phyloP scores from a whole-genome alignment of 2,797 vertebrate genomes.

The Microctenopoma steveboyesi region DNA sequence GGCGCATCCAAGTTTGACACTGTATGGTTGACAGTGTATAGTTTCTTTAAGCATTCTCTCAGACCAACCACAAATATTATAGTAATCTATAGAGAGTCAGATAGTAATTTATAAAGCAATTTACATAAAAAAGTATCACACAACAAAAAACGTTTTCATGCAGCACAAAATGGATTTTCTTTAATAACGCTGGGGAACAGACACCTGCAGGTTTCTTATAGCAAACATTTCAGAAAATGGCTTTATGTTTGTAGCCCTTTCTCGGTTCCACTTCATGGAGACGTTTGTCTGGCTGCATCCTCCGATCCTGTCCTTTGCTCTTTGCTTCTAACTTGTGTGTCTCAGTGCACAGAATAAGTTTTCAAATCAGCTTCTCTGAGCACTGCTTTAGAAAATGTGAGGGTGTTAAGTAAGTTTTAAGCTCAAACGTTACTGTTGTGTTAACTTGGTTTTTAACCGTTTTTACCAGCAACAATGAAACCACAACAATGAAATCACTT shows the following conservation, averaged over 20 bases:
- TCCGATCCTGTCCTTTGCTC: slow-evolving; percentile 12
- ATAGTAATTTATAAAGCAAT: no score
- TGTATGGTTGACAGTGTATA: no score
- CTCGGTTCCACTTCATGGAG: neutral
- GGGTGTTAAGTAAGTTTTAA: no score
- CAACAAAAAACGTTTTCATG: neutral
- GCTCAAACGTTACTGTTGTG: no score
- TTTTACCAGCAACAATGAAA: no score
- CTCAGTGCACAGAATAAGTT: neutral
- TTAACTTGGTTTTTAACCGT: no score
- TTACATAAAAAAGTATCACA: slow-evolving; percentile 2
- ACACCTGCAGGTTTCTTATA: neutral
- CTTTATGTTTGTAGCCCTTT: slow-evolving; percentile 5
- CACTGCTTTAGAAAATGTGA: neutral
- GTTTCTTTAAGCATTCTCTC: neutral
- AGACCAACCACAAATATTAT: no score
- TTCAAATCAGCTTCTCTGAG: neutral
- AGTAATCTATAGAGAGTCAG: no score
- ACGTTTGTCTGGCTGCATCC: slow-evolving; percentile 34
- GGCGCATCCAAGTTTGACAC: neutral
- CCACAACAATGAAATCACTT: no score
- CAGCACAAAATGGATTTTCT: neutral
- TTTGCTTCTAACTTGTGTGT: neutral
- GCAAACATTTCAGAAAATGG: neutral
- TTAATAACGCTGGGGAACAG: slow-evolving; percentile 10